These are phyloP conservation scores for Brachyopa scutellaris DNA, from an alignment of 2,888 invertebrate genomes.

Conservation along the genomic window DNA sequence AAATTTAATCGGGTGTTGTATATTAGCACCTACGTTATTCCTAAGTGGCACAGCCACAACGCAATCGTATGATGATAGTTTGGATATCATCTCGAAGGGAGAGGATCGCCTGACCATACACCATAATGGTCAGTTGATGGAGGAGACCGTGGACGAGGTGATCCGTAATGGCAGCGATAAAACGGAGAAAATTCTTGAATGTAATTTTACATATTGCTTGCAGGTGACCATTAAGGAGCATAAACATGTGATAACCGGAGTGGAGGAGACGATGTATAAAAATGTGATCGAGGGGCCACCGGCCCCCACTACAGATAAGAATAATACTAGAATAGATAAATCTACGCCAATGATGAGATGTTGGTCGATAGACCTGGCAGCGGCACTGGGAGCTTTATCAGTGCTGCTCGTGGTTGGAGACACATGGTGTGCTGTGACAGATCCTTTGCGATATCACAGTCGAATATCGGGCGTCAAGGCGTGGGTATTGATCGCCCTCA, in stretches of 20 bases:
- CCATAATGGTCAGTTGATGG: constrained; percentile 77
- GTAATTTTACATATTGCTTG: constrained; percentile 78
- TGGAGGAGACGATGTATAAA: constrained; percentile 76
- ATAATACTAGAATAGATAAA: constrained; percentile 51
- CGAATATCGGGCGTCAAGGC: constrained; percentile 82
- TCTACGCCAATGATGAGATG: constrained; percentile 76
- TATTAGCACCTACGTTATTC: constrained; percentile 80
- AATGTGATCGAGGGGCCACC: constrained; percentile 70
- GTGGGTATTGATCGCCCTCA: constrained; percentile 81
- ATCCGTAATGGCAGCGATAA: constrained; percentile 65
- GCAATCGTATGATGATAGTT: constrained; percentile 76
- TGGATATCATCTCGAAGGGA: constrained; percentile 78
- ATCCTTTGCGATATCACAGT: constrained; percentile 84
- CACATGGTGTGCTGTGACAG: constrained; percentile 85
- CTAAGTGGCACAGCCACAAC: constrained; percentile 73
- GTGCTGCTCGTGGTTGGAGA: constrained; percentile 82
- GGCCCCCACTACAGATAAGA: constrained; percentile 41
- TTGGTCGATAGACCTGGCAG: constrained; percentile 81
- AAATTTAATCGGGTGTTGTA: constrained; percentile 80
- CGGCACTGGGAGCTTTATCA: constrained; percentile 80
- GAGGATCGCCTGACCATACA: constrained; percentile 78
- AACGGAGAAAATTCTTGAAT: constrained; percentile 78
- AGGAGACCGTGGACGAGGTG: constrained; percentile 72
- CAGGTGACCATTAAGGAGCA: constrained; percentile 78
- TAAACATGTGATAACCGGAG: constrained; percentile 78